These are phyloP conservation scores for Heterodera filipjevi DNA, from an alignment of 2,888 invertebrate species.

Conservation along the genomic window DNA sequence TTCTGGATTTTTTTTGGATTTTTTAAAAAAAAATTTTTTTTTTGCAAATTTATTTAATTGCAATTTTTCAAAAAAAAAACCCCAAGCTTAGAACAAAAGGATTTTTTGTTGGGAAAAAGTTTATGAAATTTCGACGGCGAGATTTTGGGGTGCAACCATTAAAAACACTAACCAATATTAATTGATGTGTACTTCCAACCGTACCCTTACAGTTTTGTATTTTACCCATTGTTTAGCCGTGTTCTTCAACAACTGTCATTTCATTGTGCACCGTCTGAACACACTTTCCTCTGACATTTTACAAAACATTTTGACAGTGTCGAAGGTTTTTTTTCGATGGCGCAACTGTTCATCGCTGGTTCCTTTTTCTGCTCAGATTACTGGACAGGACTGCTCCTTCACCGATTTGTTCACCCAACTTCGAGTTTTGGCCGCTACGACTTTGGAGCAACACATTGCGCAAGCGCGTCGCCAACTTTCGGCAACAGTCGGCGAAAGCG, in stretches of 20 bases:
- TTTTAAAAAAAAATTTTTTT: no score
- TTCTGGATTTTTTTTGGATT: no score
- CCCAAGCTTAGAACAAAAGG: no score
- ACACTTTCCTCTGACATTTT: conserved; percentile 35
- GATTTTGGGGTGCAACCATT: no score
- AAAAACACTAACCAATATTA: no score
- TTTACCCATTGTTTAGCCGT: no score
- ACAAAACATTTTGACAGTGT: conserved; percentile 24
- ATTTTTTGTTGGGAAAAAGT: no score
- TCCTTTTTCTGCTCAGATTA: conserved; percentile 22
- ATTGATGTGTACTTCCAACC: no score
- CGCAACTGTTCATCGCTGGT: neutral
- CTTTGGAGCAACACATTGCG: conserved; percentile 51
- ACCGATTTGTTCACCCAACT: conserved; percentile 48
- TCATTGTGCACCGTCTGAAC: conserved; percentile 50
- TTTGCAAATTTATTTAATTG: no score
- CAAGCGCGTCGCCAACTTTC: conserved; percentile 45
- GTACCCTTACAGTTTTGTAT: no score
- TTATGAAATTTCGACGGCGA: no score
- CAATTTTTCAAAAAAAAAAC: no score
- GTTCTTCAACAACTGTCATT: conserved; percentile 62
- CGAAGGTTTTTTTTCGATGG: conserved; percentile 26
- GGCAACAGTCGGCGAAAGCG: conserved; percentile 37
- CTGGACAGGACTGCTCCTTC: conserved; percentile 39
- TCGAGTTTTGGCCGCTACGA: conserved; percentile 48